Evolutionary conservation across 1,140 invertebrate genomes (phyloP), one percentile per base, ranked within the genome.

Genomic region (Leguminivora glycinivorella): DNA sequence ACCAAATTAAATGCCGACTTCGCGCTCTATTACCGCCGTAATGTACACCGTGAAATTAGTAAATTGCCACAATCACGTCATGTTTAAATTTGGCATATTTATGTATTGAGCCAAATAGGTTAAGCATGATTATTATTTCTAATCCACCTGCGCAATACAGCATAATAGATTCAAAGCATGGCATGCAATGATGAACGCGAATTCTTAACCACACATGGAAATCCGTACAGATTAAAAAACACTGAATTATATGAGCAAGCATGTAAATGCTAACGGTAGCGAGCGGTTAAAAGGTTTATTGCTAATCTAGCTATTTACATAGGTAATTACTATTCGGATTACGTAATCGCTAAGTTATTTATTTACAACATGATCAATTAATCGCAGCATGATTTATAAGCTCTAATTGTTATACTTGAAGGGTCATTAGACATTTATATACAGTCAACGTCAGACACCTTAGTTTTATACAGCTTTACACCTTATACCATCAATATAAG

Each of bases 1-100:
- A 52, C 47, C 47, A 22, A 52, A 52, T 52, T 52, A 52, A 52
- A 52, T 52, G 19, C 47, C 19, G 47, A 52, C 17, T 52, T 52
- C 47, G 22, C 47, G 47, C 47, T 22, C 47, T 22, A 52, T 52
- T 52, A 52, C 47, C 0, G 47, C 47, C 47, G 17, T 52, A 52
- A 52, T 52, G 47, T 52, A 52, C 19, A 52, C 47, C 47, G 22
- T 52, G 47, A 52, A 52, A 52, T 52, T 52, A 52, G 47, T 52
- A 52, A 52, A 52, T 52, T 52, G 47, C 47, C 6, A 52, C 47
- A 52, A 52, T 52, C 47, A 52, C 47, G 47, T 52, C 47, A 52
- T 52, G 47, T 52, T 22, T 52, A 52, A 52, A 22, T 52, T 52
- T 22, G 47, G 47, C 47, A 52, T 52, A 52, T 52, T 52, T 52